These are phyloP conservation scores for Tromatobia lineatoria DNA, from an alignment of 2,888 invertebrate genomes.

Conservation along the genomic window DNA sequence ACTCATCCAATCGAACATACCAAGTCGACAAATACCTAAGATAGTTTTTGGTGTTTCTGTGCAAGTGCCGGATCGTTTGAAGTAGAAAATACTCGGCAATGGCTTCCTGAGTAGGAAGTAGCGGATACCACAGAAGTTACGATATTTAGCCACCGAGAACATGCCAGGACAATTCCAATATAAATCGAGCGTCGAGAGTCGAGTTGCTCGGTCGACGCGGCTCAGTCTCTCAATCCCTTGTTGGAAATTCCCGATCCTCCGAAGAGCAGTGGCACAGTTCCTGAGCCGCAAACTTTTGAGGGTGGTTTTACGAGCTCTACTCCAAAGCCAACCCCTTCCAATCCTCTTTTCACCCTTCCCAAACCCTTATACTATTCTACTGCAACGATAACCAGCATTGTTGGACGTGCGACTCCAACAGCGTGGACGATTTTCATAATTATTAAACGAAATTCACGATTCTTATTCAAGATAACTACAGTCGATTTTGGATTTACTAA, in stretches of 20 bases:
- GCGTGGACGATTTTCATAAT: background rate
- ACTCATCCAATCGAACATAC: background rate
- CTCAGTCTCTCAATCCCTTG: constrained; percentile 41
- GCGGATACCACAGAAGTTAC: constrained; percentile 12
- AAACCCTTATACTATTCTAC: background rate
- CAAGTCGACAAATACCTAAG: constrained; percentile 2
- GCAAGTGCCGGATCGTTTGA: constrained; percentile 5
- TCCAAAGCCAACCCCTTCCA: constrained; percentile 10
- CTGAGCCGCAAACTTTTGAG: constrained; percentile 39
- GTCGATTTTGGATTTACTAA: no score
- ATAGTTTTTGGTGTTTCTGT: constrained; percentile 13
- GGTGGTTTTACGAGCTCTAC: constrained; percentile 45
- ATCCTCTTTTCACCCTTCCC: constrained; percentile 10
- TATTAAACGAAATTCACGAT: background rate
- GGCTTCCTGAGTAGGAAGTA: background rate
- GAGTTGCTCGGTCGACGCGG: constrained; percentile 19
- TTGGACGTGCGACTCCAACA: background rate
- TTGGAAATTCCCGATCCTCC: constrained; percentile 24
- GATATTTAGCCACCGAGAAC: background rate
- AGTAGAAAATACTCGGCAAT: constrained; percentile 14
- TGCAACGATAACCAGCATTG: background rate
- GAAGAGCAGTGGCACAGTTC: constrained; percentile 20
- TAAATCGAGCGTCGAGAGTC: constrained; percentile 37
- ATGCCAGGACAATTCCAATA: constrained; percentile 41
- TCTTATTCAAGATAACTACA: background rate